Conservation (phyloP, 1,140 invertebrate species). For the Aphelenchoides fujianensis region DNA sequence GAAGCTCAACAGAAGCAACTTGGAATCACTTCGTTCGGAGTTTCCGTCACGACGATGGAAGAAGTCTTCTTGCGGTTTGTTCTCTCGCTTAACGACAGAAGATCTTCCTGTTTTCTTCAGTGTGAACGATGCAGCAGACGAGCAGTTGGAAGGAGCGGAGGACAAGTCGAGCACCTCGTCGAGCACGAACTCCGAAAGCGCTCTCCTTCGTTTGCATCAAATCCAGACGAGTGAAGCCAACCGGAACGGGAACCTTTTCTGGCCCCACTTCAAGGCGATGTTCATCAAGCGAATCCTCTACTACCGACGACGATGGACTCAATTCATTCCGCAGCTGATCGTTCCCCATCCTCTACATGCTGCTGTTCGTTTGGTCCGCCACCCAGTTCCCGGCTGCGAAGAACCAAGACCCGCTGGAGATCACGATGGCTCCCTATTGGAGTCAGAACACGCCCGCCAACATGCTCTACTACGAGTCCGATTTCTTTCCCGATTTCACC, state of each 20-base stretch:
- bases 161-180: neutral
- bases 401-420: constrained; percentile 30
- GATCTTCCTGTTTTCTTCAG: constrained; percentile 6
- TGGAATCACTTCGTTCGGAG: constrained; percentile 65
- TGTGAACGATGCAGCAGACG: constrained; percentile 69
- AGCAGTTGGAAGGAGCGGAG: neutral
- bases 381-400: constrained; percentile 21
- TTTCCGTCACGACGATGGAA: constrained; percentile 67
- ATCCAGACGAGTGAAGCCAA: neutral
- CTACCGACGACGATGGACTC: constrained; percentile 24
- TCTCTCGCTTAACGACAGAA: neutral
- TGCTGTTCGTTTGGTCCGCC: constrained; percentile 24
- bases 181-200: neutral
- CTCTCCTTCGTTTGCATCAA: neutral
- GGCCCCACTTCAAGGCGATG: constrained; percentile 32
- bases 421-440: neutral
- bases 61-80: constrained; percentile 66
- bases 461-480: neutral
- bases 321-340: constrained; percentile 35
- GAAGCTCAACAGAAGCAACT: constrained; percentile 44
- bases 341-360: constrained; percentile 28
- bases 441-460: constrained; percentile 16
- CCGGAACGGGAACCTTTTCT: neutral
- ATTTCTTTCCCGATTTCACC: neutral
- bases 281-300: constrained; percentile 35